Percentiles rank a stretch among this genome's conserved stretches.
These are phyloP conservation scores for Micromussa lordhowensis DNA, from an alignment of 92 coral and sea anemone species.

Conservation along the genomic window DNA sequence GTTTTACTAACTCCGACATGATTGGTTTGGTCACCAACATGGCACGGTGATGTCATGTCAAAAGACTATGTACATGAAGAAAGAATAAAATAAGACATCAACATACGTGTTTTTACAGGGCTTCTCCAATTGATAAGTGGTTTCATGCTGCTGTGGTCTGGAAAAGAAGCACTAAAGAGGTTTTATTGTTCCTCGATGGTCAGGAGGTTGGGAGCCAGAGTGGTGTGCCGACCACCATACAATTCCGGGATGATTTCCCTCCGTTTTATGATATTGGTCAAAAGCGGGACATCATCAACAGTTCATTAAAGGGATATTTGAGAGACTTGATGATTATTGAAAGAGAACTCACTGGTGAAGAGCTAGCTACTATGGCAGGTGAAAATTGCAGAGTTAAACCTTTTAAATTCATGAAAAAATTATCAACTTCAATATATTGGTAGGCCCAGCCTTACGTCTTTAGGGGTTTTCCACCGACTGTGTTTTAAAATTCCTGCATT, in stretches of 20 bases:
- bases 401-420: too few species aligned
- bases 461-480: too few species aligned
- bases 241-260: not conserved
- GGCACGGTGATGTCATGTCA: too few species aligned
- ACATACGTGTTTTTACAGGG: not conserved
- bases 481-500: too few species aligned
- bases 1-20: too few species aligned
- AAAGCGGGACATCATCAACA: not conserved
- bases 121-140: conserved; percentile 11
- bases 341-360: not conserved
- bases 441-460: too few species aligned
- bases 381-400: too few species aligned
- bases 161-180: not conserved
- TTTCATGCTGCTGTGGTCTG: conserved; percentile 3
- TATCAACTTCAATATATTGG: too few species aligned
- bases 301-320: not conserved
- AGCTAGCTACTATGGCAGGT: not conserved
- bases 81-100: too few species aligned
- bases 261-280: conserved; percentile 1
- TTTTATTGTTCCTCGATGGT: conserved; percentile 6
- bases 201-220: not conserved
- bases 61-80: not conserved
- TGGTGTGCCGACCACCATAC: not conserved
- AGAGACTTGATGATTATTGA: conserved; percentile 18
- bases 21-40: too few species aligned